Evolutionary conservation across 2,888 invertebrate species (phyloP).

Genomic region (Dendrolimus houi): DNA sequence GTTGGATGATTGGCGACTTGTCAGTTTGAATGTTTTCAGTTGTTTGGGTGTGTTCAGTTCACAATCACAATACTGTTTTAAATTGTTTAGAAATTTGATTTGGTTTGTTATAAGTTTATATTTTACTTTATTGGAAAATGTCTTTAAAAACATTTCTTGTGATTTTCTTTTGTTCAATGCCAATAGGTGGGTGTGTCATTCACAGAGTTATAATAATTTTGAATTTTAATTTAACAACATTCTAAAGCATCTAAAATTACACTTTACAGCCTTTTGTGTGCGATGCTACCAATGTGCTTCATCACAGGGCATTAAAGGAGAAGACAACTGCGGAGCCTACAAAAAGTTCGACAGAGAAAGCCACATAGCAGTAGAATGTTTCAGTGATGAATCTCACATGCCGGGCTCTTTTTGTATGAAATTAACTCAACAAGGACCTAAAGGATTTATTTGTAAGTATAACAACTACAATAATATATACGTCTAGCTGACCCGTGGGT

Average conservation of each 20-base stretch:
- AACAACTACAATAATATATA: neutral
- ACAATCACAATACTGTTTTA: no score
- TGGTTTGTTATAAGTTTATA: no score
- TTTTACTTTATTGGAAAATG: neutral
- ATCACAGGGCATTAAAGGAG: slow-evolving; percentile 82
- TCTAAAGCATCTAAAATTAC: neutral
- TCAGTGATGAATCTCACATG: slow-evolving; percentile 94
- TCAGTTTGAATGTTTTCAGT: no score
- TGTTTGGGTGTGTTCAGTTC: no score
- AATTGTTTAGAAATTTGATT: no score
- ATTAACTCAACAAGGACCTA: slow-evolving; percentile 93
- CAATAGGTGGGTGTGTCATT: slow-evolving; percentile 13
- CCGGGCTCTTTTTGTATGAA: slow-evolving; percentile 98
- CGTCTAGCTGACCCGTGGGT: neutral
- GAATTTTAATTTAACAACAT: neutral
- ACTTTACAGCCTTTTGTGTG: slow-evolving; percentile 79
- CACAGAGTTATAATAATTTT: neutral
- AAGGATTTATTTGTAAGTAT: slow-evolving; percentile 94
- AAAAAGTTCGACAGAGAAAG: slow-evolving; percentile 87
- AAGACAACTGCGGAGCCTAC: slow-evolving; percentile 95
- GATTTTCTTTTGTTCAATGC: slow-evolving; percentile 10
- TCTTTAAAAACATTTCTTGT: neutral
- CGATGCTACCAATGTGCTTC: slow-evolving; percentile 97
- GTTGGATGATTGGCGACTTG: no score
- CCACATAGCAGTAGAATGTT: slow-evolving; percentile 95